phyloP scores from a whole-genome alignment of 1,140 invertebrate species.

The Streblospio benedicti region DNA sequence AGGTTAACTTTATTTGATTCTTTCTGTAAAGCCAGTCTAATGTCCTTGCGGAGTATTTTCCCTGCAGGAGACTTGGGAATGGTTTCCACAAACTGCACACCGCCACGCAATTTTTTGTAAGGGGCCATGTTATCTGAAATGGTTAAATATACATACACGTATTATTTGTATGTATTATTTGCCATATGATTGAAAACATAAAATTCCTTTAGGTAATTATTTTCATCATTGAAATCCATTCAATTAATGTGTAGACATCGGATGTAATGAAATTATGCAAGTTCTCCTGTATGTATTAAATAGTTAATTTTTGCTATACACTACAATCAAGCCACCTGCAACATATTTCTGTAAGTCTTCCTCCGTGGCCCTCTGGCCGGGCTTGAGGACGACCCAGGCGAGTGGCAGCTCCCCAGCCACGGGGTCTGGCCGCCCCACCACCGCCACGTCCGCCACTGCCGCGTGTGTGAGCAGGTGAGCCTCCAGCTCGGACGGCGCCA shows the following conservation, averaged over 20 bases:
- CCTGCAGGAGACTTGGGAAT: constrained; percentile 9
- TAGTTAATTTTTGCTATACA: no score
- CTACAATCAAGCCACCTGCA: no score
- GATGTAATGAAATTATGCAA: no score
- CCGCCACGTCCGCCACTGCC: constrained; percentile 66
- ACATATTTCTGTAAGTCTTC: constrained; percentile 27
- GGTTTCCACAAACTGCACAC: neutral
- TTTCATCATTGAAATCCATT: no score
- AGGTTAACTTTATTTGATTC: no score
- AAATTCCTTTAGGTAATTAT: no score
- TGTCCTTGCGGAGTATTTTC: constrained; percentile 6
- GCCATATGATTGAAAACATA: no score
- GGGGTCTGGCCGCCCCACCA: constrained; percentile 66
- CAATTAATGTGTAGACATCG: no score
- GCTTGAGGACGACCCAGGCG: constrained; percentile 9
- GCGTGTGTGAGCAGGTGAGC: constrained; percentile 62
- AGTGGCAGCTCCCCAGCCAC: constrained; percentile 55
- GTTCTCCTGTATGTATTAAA: no score
- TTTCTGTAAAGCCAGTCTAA: no score
- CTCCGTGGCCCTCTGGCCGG: constrained; percentile 9
- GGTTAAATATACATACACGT: no score
- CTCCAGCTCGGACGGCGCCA: constrained; percentile 76
- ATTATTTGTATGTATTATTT: no score
- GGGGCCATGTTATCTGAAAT: neutral
- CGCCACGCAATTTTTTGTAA: constrained; percentile 9